Conservation (phyloP, 2,797 vertebrate species). For the Hemibagrus guttatus region DNA sequence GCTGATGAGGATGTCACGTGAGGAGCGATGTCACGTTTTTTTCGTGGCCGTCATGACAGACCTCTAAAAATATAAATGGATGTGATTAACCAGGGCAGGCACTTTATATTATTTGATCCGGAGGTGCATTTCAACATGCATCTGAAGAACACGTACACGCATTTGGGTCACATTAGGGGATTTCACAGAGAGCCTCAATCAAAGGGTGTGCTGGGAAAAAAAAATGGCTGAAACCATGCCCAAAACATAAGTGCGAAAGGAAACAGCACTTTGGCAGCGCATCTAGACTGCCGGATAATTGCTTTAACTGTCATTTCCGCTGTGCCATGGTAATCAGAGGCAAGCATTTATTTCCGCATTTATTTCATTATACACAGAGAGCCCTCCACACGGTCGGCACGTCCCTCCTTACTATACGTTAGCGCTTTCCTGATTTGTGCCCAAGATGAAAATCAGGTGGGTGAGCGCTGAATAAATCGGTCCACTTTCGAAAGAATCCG, state of each 20-base stretch:
- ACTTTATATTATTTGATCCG: neutral
- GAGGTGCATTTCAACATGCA: neutral
- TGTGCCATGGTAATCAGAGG: conserved; percentile 43
- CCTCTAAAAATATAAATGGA: conserved; percentile 21
- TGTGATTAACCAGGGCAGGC: neutral
- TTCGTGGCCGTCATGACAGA: neutral
- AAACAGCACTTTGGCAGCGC: conserved; percentile 38
- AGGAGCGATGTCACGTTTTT: conserved; percentile 20
- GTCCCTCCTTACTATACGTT: conserved; percentile 59
- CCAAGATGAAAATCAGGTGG: conserved; percentile 50
- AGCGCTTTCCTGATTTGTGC: conserved; percentile 63
- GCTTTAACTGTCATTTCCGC: conserved; percentile 36
- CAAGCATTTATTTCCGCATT: conserved; percentile 38
- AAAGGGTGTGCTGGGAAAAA: conserved; percentile 16
- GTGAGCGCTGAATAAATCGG: conserved; percentile 47
- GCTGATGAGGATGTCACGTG: conserved; percentile 42
- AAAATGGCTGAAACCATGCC: conserved; percentile 16
- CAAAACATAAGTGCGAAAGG: conserved; percentile 29
- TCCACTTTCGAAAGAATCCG: conserved; percentile 42
- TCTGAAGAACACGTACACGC: neutral
- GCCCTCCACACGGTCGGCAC: conserved; percentile 31
- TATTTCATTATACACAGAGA: conserved; percentile 44
- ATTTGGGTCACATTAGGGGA: neutral
- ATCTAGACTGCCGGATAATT: conserved; percentile 39
- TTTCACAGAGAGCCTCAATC: neutral